Base-by-base conservation (phyloP, 2,797 vertebrate genomes). In the Oreochromis mossambicus region DNA sequence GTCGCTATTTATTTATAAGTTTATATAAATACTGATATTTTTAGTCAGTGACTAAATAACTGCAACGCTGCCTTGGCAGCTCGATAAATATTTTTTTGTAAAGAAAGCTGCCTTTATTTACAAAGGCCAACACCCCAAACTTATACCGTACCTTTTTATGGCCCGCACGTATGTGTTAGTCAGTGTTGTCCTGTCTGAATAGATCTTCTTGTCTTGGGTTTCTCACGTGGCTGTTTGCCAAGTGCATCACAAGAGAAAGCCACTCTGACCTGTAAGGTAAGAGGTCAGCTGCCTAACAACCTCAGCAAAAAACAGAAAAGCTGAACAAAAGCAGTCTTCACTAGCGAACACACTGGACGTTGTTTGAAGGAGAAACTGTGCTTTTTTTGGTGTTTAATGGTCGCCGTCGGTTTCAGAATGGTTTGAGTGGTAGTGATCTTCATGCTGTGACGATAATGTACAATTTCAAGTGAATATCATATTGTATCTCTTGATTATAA, bases 31-130 rank as follows among this genome's bases (percentile, higher is more conserved):
- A 97, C 97, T 97, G 97, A 97, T 97, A 97, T 96, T 97, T 97
- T 98, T 98, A 98, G 98, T 99, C 98, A 97, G 95, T 98, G 98
- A 98, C 98, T 98, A 98, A 96, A 98, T 97, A 95, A 97, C 97
- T 97, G 97, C 93, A 94, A 96, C 96, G 98, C 98, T 98, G 98
- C 97, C 96, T 98, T 96, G 97, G 97, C 98, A 99, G 98, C 98
- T 97, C 97, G 96, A 97, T 96, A 91, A 96, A 97, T 97, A 97
- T 90, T 96, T 97, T 97, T 97, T 97, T 97, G 96, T 97, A 97
- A 97, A 96, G 94, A 96, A 97, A 94, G 95, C 96, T 97, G 98
- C 98, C 97, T 99, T 99, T 98, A 97, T 99, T 98, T 97, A 98
- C 96, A 96, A 98, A 98, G 98, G 98, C 97, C 95, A 95, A 95